These are phyloP conservation scores for Drosophila nigromelanica DNA, from an alignment of 1,140 invertebrate species.

Conservation along the genomic window DNA sequence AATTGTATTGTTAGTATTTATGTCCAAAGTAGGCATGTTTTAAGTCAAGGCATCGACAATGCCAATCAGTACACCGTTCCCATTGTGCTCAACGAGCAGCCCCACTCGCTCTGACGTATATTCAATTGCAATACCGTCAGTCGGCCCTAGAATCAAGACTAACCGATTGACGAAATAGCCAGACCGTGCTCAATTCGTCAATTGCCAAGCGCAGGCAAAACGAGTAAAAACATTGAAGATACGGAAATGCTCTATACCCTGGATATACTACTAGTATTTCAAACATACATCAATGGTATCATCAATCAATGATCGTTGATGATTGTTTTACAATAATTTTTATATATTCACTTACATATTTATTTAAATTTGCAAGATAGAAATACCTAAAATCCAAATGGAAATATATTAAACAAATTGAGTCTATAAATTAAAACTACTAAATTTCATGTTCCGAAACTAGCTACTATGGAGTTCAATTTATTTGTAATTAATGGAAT, in stretches of 20 bases:
- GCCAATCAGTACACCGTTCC: slow-evolving; percentile 49
- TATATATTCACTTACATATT: too few relatives aligned
- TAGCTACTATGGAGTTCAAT: too few relatives aligned
- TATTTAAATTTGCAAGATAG: too few relatives aligned
- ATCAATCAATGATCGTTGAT: neutral
- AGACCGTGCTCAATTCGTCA: slow-evolving; percentile 42
- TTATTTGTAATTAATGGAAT: too few relatives aligned
- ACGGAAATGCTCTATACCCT: neutral
- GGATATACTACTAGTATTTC: neutral
- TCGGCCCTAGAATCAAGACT: slow-evolving; percentile 35
- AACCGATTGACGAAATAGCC: slow-evolving; percentile 64
- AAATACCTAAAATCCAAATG: too few relatives aligned
- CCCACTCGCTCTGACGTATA: slow-evolving; percentile 59
- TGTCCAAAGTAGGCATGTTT: slow-evolving; percentile 36
- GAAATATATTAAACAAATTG: too few relatives aligned
- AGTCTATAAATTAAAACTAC: too few relatives aligned
- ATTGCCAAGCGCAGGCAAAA: slow-evolving; percentile 48
- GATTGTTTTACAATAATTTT: too few relatives aligned
- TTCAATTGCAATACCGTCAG: slow-evolving; percentile 48
- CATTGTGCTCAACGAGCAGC: slow-evolving; percentile 26
- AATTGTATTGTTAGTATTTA: slow-evolving; percentile 18
- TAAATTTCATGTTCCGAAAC: too few relatives aligned
- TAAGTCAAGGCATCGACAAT: slow-evolving; percentile 30
- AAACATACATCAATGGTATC: too few relatives aligned
- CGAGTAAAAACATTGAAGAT: neutral